Conservation (phyloP, 2,888 invertebrate species). For the Drepana falcataria region DNA sequence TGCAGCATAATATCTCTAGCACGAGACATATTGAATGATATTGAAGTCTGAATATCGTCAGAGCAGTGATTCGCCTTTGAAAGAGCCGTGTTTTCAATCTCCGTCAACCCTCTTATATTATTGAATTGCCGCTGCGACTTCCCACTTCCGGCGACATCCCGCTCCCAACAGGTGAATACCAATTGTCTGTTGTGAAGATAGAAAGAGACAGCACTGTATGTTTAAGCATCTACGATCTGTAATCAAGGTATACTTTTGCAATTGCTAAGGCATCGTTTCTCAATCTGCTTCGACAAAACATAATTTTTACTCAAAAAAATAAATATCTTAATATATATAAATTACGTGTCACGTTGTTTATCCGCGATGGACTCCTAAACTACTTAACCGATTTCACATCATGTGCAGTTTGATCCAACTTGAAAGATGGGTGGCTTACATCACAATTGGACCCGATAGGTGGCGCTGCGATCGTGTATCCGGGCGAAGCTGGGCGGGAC, state of each 20-base stretch:
- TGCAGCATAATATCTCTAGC: not conserved
- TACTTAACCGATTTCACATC: too few species aligned
- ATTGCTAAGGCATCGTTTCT: not conserved
- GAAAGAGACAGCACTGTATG: not conserved
- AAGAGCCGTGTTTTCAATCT: constrained; percentile 40
- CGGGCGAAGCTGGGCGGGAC: too few species aligned
- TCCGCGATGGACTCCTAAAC: too few species aligned
- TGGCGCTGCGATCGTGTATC: too few species aligned
- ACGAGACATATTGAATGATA: not conserved
- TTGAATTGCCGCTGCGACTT: constrained; percentile 41
- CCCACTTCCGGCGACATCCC: constrained; percentile 21
- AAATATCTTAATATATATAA: too few species aligned
- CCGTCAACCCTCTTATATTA: constrained; percentile 46
- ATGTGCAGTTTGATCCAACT: too few species aligned
- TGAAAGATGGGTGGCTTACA: too few species aligned
- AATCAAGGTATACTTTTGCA: not conserved
- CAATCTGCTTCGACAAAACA: not conserved
- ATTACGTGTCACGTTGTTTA: too few species aligned
- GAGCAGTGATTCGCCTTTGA: not conserved
- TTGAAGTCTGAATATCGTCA: not conserved
- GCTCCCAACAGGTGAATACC: not conserved
- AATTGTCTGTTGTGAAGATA: not conserved
- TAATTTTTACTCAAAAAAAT: too few species aligned
- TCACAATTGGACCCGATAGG: too few species aligned
- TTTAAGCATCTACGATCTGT: not conserved